Base-by-base conservation (phyloP, 2,888 invertebrate species). In the Agrotis puta region DNA sequence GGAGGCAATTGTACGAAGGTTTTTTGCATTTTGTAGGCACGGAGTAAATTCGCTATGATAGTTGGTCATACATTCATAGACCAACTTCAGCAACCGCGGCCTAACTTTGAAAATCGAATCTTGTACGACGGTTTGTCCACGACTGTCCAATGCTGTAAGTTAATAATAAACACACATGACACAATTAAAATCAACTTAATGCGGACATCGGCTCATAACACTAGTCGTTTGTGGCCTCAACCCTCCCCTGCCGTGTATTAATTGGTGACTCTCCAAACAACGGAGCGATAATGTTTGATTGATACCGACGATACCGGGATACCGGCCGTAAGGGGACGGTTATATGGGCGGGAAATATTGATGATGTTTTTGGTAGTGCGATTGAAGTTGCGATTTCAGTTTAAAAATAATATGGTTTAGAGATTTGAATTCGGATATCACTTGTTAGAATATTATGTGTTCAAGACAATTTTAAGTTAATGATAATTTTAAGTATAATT, bases 241-340 rank as follows among this genome's bases (percentile, higher is more conserved):
- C 84, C 84, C 73, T 74, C 65, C 53, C 18, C 18, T 57, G 66
- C 64, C 66, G 70, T 67, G 79, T 87, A 83, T 85, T 85, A 87
- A 87, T 87, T 87, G 82, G 80, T 77, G 74, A 71, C 64, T 53
- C 67, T 66, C 64, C 70, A 70, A 66, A 78, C 74, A 79, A 74
- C 77, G 57, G 58, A 33, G 61, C 69, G 74, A 82, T 87, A 82
- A 82, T 79, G 69, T 79, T 74, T 87, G 87, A 85, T 87, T 82
- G 84, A 85, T 78, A 59, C 73, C 64, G 48, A 59, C 74, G 77
- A 84, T 81, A 82, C 59, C 56, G 22, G 59, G 14, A 27, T 27
- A 20, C 16, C 13, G 48, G 67, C 82, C 84, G 74, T 85, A 82
- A 85, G 57, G 87, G 76, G n/a, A 0, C 51, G 47, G 48, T 20